A percentile compares a stretch with the other conserved stretches of the same genome.
Conservation (phyloP, 2,113 vertebrate genomes). For the Ceyx cyanopectus region DNA sequence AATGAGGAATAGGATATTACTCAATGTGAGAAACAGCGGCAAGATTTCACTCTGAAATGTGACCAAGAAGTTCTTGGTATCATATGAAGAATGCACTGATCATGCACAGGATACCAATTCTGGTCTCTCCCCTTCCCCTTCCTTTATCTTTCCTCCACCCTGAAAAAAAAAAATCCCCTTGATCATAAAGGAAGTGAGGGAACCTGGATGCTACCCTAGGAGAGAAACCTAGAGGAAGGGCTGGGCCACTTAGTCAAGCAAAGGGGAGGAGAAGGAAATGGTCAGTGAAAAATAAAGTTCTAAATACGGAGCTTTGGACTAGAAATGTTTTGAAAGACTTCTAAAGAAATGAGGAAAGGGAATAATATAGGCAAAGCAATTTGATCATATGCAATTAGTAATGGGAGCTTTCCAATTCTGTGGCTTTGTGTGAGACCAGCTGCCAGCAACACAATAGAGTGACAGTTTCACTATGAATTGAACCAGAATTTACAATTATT, state of each 20-base stretch:
- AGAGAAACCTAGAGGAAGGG: constrained; percentile 57
- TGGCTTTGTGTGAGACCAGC: not conserved
- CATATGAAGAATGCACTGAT: not conserved
- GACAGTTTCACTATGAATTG: not conserved
- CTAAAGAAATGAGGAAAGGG: not conserved
- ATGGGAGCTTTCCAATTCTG: not conserved
- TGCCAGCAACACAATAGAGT: not conserved
- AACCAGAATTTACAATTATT: not conserved
- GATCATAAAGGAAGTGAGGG: constrained; percentile 43
- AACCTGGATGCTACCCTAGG: not conserved
- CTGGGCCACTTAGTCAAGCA: constrained; percentile 50
- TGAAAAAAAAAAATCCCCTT: not conserved
- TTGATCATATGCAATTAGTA: not conserved
- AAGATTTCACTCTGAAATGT: not conserved
- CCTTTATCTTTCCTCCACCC: constrained; percentile 7
- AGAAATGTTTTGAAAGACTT: not conserved
- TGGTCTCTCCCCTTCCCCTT: not conserved
- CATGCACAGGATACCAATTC: not conserved
- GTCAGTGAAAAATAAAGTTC: constrained; percentile 30
- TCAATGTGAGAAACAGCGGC: not conserved
- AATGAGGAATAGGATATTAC: not conserved
- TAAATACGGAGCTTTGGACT: not conserved
- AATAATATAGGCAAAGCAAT: not conserved
- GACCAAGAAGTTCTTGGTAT: not conserved
- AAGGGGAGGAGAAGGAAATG: constrained; percentile 62